Base-by-base conservation (phyloP, 2,797 vertebrate species). In the Catharus ustulatus region DNA sequence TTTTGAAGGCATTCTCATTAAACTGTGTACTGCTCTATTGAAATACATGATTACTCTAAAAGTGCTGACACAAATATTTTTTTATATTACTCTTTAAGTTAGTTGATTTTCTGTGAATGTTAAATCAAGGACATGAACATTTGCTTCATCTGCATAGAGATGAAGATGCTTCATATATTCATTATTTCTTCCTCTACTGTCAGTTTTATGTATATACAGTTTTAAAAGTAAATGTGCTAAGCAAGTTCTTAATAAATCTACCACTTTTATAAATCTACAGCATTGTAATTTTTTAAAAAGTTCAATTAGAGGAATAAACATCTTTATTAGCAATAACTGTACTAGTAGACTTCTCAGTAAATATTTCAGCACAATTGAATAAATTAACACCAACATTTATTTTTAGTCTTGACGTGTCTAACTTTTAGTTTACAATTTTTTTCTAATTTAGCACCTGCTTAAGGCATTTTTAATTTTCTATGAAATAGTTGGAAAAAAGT, bases 1-100 rank as follows among this genome's bases (percentile, higher is more conserved):
- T 94, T 97, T 97, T 93, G 83, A 97, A 97, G 81, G 66, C 74
- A 84, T 94, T 96, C 94, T 97, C 85, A 96, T 97, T 97, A 97
- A 97, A 95, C 42, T 64, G 34, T 94, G 87, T 84, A 86, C 59
- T 63, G 49, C 46, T 95, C 45, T 89, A 96, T 40, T 94, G 95
- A 97, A 97, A 96, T 91, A 94, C 81, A 91, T 76, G 90, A 97
- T 96, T 95, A 93, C 69, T 61, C 42, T 81, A 85, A 95, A 98
- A 97, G 69, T 95, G 97, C 97, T 98, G 97, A 97, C 91, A 93
- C n/a, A 82, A 79, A 71, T 85, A 66, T 94, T 96, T 97, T 94
- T 94, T 92, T 74, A 67, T 91, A 92, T 94, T 94, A 89, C 64
- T 95, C 69, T 97, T 96, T 96, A 97, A 96, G 87, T 94, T 91